Percentiles rank a stretch among this genome's conserved stretches.
Conservation (phyloP, 2,888 invertebrate genomes). For the Mallateleia sp. region DNA sequence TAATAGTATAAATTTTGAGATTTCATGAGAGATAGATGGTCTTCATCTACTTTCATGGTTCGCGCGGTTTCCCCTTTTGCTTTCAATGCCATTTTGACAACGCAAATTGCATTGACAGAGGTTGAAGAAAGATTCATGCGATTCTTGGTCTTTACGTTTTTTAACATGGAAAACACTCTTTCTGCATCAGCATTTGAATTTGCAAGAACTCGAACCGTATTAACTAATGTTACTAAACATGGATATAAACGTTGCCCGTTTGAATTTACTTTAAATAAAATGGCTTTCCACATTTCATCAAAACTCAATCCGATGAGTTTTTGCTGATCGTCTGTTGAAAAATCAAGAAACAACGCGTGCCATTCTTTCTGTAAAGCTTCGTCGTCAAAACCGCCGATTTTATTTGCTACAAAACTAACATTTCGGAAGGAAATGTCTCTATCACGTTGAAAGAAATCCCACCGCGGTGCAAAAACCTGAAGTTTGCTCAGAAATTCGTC, state of each 20-base stretch:
- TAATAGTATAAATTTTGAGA: not conserved
- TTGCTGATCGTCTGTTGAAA: not conserved
- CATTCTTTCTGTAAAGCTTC: slow-evolving; percentile 28
- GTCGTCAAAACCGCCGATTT: slow-evolving; percentile 22
- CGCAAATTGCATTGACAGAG: not conserved
- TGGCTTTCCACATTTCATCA: slow-evolving; percentile 24
- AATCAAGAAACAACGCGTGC: not conserved
- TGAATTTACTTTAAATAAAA: slow-evolving; percentile 4
- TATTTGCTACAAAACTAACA: not conserved
- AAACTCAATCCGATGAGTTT: not conserved
- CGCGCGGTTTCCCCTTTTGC: not conserved
- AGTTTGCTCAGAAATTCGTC: slow-evolving; percentile 19
- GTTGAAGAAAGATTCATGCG: not conserved
- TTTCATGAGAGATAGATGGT: not conserved
- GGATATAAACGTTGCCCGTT: not conserved
- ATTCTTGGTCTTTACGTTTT: not conserved
- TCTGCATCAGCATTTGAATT: slow-evolving; percentile 16
- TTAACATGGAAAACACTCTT: slow-evolving; percentile 20
- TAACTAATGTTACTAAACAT: not conserved
- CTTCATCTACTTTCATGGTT: not conserved
- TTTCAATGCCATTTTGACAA: not conserved
- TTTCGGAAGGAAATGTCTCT: not conserved
- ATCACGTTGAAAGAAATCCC: not conserved
- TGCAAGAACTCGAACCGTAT: not conserved
- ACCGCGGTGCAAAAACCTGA: not conserved